phyloP scores from a whole-genome alignment of 2,797 vertebrate genomes.

The Perdix hodgsoniae region DNA sequence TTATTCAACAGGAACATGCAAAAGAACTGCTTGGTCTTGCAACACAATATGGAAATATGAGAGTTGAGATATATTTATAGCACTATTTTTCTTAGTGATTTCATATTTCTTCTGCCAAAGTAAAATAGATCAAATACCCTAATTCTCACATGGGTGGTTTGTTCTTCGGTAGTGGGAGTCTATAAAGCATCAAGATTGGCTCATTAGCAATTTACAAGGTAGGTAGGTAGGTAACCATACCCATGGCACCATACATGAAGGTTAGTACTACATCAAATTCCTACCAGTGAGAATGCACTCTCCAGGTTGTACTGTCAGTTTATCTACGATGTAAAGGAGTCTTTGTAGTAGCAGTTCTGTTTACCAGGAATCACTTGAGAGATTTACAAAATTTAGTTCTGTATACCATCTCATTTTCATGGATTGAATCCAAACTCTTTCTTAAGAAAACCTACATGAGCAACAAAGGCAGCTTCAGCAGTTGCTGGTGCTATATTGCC shows the following conservation, averaged over 20 bases:
- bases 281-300: background rate
- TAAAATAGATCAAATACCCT: background rate
- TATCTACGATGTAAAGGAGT: background rate
- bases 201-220: background rate
- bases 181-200: background rate
- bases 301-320: background rate
- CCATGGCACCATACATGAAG: background rate
- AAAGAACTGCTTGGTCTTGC: background rate
- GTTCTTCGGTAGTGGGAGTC: background rate
- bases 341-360: constrained; percentile 9
- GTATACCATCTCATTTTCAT: background rate
- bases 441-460: background rate
- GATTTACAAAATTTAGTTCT: constrained; percentile 26
- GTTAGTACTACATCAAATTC: background rate
- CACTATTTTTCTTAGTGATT: background rate
- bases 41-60: accelerated
- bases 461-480: constrained; percentile 18
- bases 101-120: background rate
- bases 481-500: background rate
- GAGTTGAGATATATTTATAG: background rate
- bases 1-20: background rate
- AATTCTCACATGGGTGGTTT: accelerated
- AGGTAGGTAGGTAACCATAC: background rate
- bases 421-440: background rate
- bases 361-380: constrained; percentile 10